phyloP scores from a whole-genome alignment of 2,797 vertebrate species.

The Leuciscus waleckii region DNA sequence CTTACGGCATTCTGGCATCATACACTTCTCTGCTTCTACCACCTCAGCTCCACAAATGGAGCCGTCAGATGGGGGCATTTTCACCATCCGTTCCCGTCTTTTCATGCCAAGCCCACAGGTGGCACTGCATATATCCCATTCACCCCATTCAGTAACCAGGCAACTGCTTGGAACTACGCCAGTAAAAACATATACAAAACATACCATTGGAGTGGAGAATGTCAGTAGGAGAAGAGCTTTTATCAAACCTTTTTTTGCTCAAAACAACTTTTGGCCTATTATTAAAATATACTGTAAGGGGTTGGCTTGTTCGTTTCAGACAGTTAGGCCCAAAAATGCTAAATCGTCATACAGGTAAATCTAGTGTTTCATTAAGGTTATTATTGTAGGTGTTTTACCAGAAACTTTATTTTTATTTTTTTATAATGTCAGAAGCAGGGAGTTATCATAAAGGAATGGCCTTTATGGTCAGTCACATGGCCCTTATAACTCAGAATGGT shows the following conservation, averaged over 20 bases:
- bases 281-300: not conserved
- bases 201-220: not conserved
- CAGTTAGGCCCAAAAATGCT: not conserved
- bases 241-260: not conserved
- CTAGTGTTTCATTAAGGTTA: not conserved
- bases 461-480: not conserved
- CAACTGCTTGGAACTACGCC: slow-evolving; percentile 86
- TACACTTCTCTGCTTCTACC: slow-evolving; percentile 94
- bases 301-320: not conserved
- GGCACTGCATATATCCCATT: slow-evolving; percentile 97
- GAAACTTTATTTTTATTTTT: too few relatives aligned
- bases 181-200: not conserved
- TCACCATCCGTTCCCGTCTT: slow-evolving; percentile 92
- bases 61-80: slow-evolving; percentile 93
- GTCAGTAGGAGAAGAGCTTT: not conserved
- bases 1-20: slow-evolving; percentile 99
- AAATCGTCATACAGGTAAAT: not conserved
- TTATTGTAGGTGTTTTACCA: not conserved
- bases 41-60: slow-evolving; percentile 93
- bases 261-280: not conserved
- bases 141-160: slow-evolving; percentile 94
- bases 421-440: too few relatives aligned
- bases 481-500: not conserved
- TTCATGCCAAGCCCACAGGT: slow-evolving; percentile 96
- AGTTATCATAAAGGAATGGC: not conserved